Evolutionary conservation across 2,113 vertebrate genomes (phyloP), one percentile per base, ranked within the genome.

Genomic region (Poeciliopsis retropinna): DNA sequence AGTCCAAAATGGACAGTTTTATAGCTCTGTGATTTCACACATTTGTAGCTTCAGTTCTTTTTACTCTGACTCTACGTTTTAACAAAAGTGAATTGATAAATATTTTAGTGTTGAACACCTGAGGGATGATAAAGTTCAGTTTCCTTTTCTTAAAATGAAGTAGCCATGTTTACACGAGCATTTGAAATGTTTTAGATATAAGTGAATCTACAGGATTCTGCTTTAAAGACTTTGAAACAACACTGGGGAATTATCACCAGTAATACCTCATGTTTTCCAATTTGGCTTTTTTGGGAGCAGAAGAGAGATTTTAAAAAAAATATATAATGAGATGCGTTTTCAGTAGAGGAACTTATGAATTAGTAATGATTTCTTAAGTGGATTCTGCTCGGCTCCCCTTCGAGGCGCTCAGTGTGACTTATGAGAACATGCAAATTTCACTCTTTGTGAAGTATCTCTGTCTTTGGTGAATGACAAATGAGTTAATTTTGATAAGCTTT

Each of bases 311-410:
- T 27, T 22, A 44, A 87, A 74, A 86, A 70, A 74, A 60, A 87
- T 74, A 86, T 70, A 71, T 84, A 84, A 88, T 82, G 78, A 85
- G 82, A 88, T 88, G 57, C 60, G 64, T 89, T 54, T 88, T 85
- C 83, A 85, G 57, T 30, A 31, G 73, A 75, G 65, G 78, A 75
- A 77, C 78, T 79, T 75, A 82, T 91, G 88, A 91, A 91, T 91
- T 79, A 91, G 85, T 89, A 69, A 93, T 92, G 82, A 88, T 83
- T 83, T 83, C 75, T 87, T 80, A 85, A 87, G 82, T 89, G 84
- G 87, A 85, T 90, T 85, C 84, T 79, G 80, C 88, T 81, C 22
- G 31, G 31, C 84, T 84, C 83, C 78, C 84, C 88, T 90, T 76
- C 30, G 67, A 89, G 84, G 70, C 76, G 37, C 66, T 61, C 47